Evolutionary conservation across 2,888 invertebrate genomes (phyloP), one percentile per base, ranked within the genome.

Genomic region (Crematogaster levior): DNA sequence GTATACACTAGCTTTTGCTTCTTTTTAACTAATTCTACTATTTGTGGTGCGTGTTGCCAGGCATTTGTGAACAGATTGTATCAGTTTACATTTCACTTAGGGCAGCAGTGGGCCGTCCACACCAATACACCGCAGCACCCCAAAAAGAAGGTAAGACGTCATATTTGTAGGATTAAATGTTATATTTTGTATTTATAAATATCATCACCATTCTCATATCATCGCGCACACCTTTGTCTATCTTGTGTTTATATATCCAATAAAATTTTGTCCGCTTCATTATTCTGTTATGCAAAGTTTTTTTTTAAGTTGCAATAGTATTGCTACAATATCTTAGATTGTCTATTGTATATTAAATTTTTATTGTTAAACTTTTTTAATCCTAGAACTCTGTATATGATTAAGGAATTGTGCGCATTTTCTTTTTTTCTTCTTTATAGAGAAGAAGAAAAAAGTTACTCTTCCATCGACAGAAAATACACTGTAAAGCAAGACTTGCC

Each of bases 381-480:
- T 21, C 0, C 0, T 51, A 51, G 9, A 65, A 6, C n/a, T 46
- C 3, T 24, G 3, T 63, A 30, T 21, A 30, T 21, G 10, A 7
- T 3, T 30, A 15, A 58, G 30, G 10, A 43, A 56, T 77, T 68
- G 60, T 24, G 12, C 27, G 5, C 58, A 24, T 24, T 61, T 37
- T 58, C n/a, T 58, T n/a, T 43, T 10, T 70, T 21, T 48, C 15
- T 86, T 46, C 68, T 60, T 92, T 93, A 83, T 95, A 97, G 97
- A 97, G 97, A 96, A 96, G 96, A 95, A 95, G 97, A 96, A 96
- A 96, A 95, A 96, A 96, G 95, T 96, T 97, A 95, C 97, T 97
- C 95, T 97, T 98, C 96, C 96, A 97, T 95, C 96, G 97, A 96
- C 97, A 97, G 96, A 98, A 98, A 95, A 96, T 97, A 95, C 98